Evolutionary conservation across 2,113 vertebrate genomes (phyloP), one percentile per base, ranked within the genome.

Genomic region (Pseudorectes ferrugineus): DNA sequence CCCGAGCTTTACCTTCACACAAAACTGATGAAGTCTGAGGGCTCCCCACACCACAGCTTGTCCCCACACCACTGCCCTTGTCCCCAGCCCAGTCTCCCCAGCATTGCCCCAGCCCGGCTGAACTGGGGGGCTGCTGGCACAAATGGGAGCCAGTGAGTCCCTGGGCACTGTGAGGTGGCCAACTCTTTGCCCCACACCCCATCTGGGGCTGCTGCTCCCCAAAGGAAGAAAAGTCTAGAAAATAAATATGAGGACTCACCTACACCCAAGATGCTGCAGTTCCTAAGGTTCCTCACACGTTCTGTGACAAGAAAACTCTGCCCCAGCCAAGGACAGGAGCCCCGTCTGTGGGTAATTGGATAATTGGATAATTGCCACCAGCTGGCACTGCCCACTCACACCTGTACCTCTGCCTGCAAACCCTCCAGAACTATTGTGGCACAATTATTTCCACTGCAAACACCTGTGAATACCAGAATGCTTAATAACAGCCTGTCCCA

Each of bases 211-310:
- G 6, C n/a, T 59, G 11, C 21, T 45, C 25, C 36, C 10, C 17
- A 6, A 19, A 36, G 6, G 28, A 36, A 62, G 25, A 75, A 71
- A 57, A 58, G 4, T 9, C 25, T 29, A 59, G 15, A 87, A 84
- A 68, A 87, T 1, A 49, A 42, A 43, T 11, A 29, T 0, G 0
- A 58, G n/a, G 20, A 61, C 48, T 63, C 24, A 40, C 51, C 51
- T 7, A 6, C 1, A 0, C 11, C 19, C 14, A 17, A 13, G 0
- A 1, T 1, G 6, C 17, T 24, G 5, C 7, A n/a, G 12, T 4
- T 63, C 17, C 7, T 7, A 22, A 49, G 9, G 9, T 9, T 46
- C 59, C 23, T 25, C 43, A 13, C 11, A 1, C 4, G 0, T 0
- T 11, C 14, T 3, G 19, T 4, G 42, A 12, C 6, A 48, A n/a